Evolutionary conservation across 1,140 invertebrate genomes (phyloP).

Genomic region (Xylocopa sonorina): DNA sequence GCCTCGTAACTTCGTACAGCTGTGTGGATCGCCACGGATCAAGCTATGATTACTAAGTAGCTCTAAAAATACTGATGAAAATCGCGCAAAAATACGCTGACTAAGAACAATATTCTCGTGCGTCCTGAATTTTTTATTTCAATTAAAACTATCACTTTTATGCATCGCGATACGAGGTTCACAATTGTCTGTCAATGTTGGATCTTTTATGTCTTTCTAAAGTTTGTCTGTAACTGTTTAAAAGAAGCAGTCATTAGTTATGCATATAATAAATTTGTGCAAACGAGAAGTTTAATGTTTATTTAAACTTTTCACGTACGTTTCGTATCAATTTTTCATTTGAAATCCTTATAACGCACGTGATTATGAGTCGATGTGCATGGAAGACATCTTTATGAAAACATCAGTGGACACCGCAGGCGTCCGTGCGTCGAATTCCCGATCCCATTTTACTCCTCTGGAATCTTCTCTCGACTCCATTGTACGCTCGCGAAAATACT

Average conservation of each 20-base stretch:
- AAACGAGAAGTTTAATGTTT: no score
- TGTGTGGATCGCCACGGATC: background rate
- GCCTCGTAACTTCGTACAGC: background rate
- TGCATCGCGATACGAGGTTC: no score
- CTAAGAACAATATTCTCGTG: background rate
- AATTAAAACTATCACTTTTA: background rate
- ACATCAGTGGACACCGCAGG: slow-evolving; percentile 15
- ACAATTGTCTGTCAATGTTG: no score
- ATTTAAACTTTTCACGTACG: background rate
- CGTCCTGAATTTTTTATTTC: background rate
- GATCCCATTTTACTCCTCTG: background rate
- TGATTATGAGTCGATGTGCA: background rate
- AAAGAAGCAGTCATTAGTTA: no score
- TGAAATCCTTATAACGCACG: background rate
- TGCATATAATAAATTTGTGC: background rate
- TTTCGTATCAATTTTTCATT: slow-evolving; percentile 1
- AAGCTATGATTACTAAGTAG: slow-evolving; percentile 8
- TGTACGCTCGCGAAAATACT: background rate
- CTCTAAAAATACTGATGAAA: background rate
- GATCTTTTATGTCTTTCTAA: no score
- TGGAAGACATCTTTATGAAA: background rate
- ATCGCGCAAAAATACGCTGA: background rate
- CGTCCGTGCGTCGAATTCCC: slow-evolving; percentile 20
- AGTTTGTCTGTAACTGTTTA: no score
- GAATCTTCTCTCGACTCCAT: background rate